Conservation (phyloP, 2,113 vertebrate genomes). For the Entomyzon cyanotis region DNA sequence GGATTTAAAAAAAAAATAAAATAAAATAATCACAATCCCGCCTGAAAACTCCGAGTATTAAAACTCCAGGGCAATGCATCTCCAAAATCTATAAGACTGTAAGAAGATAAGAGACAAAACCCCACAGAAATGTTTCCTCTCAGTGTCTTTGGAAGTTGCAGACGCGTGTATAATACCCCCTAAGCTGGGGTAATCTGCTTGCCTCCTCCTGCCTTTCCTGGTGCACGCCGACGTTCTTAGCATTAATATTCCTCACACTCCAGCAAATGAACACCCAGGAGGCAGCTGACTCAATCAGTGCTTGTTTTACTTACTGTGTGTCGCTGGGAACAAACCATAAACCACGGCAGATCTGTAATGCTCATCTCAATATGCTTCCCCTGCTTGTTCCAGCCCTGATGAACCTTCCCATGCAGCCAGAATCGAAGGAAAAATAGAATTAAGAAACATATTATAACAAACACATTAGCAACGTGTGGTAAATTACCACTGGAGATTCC, state of each 20-base stretch:
- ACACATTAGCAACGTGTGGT: slow-evolving; percentile 71
- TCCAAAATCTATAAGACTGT: slow-evolving; percentile 71
- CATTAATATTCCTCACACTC: slow-evolving; percentile 76
- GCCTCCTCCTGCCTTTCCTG: slow-evolving; percentile 48
- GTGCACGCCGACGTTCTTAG: slow-evolving; percentile 68
- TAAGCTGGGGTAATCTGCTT: slow-evolving; percentile 73
- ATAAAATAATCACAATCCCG: neutral
- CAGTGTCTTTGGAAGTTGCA: slow-evolving; percentile 64
- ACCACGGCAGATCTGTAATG: slow-evolving; percentile 71
- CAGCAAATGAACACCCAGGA: slow-evolving; percentile 75
- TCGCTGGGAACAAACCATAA: slow-evolving; percentile 74
- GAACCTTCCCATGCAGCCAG: slow-evolving; percentile 64
- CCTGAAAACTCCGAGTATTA: slow-evolving; percentile 59
- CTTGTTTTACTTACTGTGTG: slow-evolving; percentile 77
- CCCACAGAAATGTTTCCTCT: slow-evolving; percentile 59
- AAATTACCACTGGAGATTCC: slow-evolving; percentile 56
- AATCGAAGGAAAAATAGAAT: neutral
- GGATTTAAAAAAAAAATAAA: neutral
- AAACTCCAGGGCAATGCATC: slow-evolving; percentile 69
- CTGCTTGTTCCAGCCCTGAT: slow-evolving; percentile 65
- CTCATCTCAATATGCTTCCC: slow-evolving; percentile 72
- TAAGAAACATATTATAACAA: slow-evolving; percentile 63
- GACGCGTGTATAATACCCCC: slow-evolving; percentile 59
- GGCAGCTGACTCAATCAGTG: slow-evolving; percentile 77
- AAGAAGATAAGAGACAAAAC: slow-evolving; percentile 74